Evolutionary conservation across 2,888 invertebrate genomes (phyloP), one percentile per base, ranked within the genome.

Genomic region (Phyto melanocephala): DNA sequence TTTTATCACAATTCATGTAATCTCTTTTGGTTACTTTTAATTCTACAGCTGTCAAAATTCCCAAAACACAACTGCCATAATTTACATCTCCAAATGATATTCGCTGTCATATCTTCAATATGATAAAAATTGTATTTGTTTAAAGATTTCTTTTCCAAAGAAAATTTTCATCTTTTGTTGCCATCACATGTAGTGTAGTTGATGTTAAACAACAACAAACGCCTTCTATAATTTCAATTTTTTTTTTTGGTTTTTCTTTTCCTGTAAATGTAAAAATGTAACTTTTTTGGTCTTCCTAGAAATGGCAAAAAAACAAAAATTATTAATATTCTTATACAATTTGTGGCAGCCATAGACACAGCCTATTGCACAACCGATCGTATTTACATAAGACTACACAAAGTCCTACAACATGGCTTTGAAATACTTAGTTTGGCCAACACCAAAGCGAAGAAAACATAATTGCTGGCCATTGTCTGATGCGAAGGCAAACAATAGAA

Each of bases 261-360:
- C 50, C 62, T 54, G 13, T 56, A 13, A 3, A 28, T 5, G 6
- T 5, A 6, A 28, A 37, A 65, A 75, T 45, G 47, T 47, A 42
- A 45, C 62, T 54, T 52, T 22, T 22, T 37, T 42, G 3, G 13
- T 1, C 52, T 81, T 81, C 79, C 65, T 47, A 71, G 79, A 82
- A 82, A 79, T 76, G 60, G 65, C 65, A 65, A 71, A 40, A 82
- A 82, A 82, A 82, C 79, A 40, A 82, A 82, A 82, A 82, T 82
- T 82, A 82, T 79, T 76, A 75, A 75, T 79, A 79, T 82, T 82
- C 65, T 24, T 50, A 56, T 37, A 35, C 28, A 28, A 28, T 6
- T 58, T 11, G 20, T 47, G 2, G 45, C 47, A 20, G 47, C 11
- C 11, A 22, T 1, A 2, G 10, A 47, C 11, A 67, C 65, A 75